Evolutionary conservation across 2,797 vertebrate genomes (phyloP), one percentile per base, ranked within the genome.

Genomic region (Miichthys miiuy): DNA sequence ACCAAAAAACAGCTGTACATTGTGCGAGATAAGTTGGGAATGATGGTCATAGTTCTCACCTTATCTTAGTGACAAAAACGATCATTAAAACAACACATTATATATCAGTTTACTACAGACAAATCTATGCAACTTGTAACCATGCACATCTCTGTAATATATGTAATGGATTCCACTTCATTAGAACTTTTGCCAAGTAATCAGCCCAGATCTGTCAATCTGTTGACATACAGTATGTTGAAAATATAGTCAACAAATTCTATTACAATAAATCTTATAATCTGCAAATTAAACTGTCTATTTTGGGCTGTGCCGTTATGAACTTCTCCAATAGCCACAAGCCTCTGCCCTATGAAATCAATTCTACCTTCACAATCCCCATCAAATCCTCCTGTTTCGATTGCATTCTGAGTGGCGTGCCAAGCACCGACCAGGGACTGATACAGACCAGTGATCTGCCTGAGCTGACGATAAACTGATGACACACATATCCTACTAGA

Each of bases 311-410:
- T 41, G 8, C 44, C 2, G 9, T 25, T 44, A 57, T 58, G 46
- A 50, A 7, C 44, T 41, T 21, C 9, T 55, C 42, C 54, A 50
- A 58, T 17, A 55, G 25, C 17, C 47, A 52, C 46, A 50, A 41
- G 50, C 18, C 21, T 60, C 4, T 30, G 18, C 47, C 23, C 7
- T 27, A 34, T 64, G 46, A 70, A 60, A 51, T 58, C 38, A 41
- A 23, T 47, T 47, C 46, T 50, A 30, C 65, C 23, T 76, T 44
- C 18, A 63, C 48, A n/a, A 50, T 48, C 54, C 41, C 34, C 23
- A 66, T 70, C 61, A 71, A 67, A 63, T 71, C 34, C 8, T 71
- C 7, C 20, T 50, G 25, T 65, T 68, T 72, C 12, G 2, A 76
- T 12, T 66, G 21, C 42, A 62, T 30, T 65, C 51, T 58, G 52